Conservation (phyloP, 2,113 vertebrate species). For the Micromys minutus region DNA sequence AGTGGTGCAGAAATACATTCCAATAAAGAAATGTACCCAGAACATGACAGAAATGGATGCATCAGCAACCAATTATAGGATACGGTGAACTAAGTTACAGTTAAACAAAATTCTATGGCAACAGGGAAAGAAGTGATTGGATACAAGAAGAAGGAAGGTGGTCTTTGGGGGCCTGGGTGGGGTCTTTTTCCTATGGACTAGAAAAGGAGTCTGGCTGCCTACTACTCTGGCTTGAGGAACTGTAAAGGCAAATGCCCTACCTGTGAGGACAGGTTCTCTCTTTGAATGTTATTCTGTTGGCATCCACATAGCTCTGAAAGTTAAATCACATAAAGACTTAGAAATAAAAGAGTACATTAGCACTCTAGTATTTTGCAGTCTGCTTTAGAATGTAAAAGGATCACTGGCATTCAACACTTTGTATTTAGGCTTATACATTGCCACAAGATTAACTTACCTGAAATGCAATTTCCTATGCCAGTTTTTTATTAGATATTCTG, state of each 20-base stretch:
- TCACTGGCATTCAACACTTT: constrained; percentile 56
- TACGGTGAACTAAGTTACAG: background rate
- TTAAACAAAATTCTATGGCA: background rate
- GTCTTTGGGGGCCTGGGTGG: background rate
- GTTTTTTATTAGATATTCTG: background rate
- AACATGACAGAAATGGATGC: background rate
- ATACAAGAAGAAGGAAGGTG: background rate
- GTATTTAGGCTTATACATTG: constrained; percentile 57
- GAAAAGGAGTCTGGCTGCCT: background rate
- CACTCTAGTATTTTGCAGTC: constrained; percentile 47
- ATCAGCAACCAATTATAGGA: too few relatives aligned
- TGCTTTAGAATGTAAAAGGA: constrained; percentile 64
- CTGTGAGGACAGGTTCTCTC: background rate
- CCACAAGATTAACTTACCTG: constrained; percentile 53
- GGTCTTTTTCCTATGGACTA: background rate
- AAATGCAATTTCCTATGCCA: constrained; percentile 9
- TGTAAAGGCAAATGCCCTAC: background rate
- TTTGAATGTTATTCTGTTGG: constrained; percentile 42
- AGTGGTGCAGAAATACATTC: background rate
- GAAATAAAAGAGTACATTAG: constrained; percentile 29
- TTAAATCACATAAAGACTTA: constrained; percentile 44
- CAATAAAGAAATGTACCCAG: background rate
- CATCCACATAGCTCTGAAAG: constrained; percentile 35
- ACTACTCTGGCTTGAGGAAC: background rate
- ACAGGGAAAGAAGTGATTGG: background rate